Evolutionary conservation across 2,888 invertebrate genomes (phyloP).

Genomic region (Pristionchus exspectatus): DNA sequence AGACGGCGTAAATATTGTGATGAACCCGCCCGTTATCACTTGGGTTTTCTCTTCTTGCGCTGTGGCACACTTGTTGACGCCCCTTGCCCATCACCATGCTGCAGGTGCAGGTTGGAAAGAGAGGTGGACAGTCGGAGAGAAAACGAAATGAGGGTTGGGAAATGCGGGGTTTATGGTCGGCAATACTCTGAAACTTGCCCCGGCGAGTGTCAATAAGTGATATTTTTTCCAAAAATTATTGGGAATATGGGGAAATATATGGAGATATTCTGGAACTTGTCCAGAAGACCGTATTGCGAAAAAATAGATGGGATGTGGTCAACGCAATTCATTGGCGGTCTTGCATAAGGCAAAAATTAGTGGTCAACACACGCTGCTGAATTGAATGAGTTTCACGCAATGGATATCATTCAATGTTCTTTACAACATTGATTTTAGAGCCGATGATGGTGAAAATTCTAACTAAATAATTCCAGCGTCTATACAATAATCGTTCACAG

Average conservation of each 20-base stretch:
- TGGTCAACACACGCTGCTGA: background rate
- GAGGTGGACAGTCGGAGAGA: background rate
- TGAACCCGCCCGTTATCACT: background rate
- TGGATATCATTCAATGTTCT: background rate
- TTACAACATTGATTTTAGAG: background rate
- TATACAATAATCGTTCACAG: background rate
- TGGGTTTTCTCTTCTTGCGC: background rate
- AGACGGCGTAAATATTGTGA: conserved; percentile 12
- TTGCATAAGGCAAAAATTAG: background rate
- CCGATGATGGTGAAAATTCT: too few species aligned
- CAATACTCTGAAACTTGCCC: too few species aligned
- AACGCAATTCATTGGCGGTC: too few species aligned
- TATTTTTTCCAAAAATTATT: too few species aligned
- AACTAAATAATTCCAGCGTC: background rate
- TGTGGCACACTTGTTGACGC: too few species aligned
- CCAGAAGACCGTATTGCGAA: too few species aligned
- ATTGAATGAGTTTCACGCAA: background rate
- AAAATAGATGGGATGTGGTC: too few species aligned
- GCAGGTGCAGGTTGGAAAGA: background rate
- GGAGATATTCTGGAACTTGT: too few species aligned
- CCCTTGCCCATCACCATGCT: background rate
- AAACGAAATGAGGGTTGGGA: background rate
- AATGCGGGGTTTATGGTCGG: too few species aligned
- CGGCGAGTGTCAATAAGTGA: too few species aligned
- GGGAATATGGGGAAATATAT: too few species aligned